Evolutionary conservation across 2,797 vertebrate species (phyloP).

Genomic region (Chaetophractus vellerosus): DNA sequence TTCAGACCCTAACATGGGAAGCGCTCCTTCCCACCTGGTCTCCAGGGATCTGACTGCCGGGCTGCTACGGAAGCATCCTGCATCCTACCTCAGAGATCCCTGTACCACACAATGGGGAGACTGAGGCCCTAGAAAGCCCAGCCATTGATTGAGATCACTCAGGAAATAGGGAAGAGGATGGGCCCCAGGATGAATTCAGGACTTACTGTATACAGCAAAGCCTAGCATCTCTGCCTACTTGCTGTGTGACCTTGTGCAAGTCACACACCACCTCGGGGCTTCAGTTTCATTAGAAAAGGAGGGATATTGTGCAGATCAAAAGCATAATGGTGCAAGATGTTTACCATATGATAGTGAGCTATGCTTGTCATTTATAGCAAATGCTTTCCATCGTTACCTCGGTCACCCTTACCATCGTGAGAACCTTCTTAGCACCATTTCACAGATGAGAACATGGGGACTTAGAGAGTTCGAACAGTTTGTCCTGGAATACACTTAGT

Average conservation of each 20-base stretch:
- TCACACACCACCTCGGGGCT: not conserved
- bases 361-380: not conserved
- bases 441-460: not conserved
- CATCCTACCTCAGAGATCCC: not conserved
- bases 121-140: not conserved
- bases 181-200: not conserved
- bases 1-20: not conserved
- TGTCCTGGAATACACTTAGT: not conserved
- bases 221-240: not conserved
- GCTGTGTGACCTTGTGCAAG: constrained; percentile 34
- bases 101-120: not conserved
- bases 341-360: not conserved
- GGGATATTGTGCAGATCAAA: not conserved
- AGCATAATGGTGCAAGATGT: not conserved
- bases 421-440: not conserved
- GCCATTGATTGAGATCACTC: not conserved
- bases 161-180: not conserved
- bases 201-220: not conserved
- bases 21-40: not conserved
- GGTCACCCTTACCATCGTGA: not conserved
- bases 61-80: not conserved
- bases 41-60: not conserved
- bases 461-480: not conserved
- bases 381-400: not conserved
- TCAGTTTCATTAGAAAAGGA: not conserved